phyloP scores from a whole-genome alignment of 2,797 vertebrate species.

The Clamator glandarius region DNA sequence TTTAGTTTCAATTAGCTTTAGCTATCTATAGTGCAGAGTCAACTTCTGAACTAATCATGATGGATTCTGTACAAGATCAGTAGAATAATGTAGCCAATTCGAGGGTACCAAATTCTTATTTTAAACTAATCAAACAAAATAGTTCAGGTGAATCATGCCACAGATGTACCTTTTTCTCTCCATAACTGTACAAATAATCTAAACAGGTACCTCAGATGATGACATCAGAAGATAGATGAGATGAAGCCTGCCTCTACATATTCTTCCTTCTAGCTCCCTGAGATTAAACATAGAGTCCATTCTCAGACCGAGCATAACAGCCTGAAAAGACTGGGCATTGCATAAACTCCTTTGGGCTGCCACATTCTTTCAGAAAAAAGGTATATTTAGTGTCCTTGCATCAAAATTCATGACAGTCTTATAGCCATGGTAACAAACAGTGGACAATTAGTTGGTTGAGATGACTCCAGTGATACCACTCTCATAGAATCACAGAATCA shows the following conservation, averaged over 20 bases:
- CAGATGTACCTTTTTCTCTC: not conserved
- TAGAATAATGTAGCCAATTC: not conserved
- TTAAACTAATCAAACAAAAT: not conserved
- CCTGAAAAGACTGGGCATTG: not conserved
- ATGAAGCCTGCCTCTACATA: not conserved
- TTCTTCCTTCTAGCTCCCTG: not conserved
- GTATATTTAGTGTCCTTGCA: not conserved
- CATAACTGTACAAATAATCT: not conserved
- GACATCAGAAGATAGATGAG: not conserved
- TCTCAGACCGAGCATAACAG: not conserved
- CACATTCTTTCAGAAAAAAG: not conserved
- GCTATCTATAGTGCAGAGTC: not conserved
- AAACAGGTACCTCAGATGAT: not conserved
- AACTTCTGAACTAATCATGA: not conserved
- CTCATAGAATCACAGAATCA: too few species aligned
- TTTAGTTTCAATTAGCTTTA: not conserved
- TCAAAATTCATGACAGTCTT: not conserved
- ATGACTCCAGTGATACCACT: not conserved
- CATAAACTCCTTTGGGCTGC: not conserved
- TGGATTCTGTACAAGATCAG: not conserved
- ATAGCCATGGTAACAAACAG: not conserved
- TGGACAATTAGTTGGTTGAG: not conserved
- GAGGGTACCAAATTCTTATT: not conserved
- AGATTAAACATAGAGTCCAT: not conserved
- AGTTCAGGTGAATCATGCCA: not conserved